Conservation (phyloP, 2,888 invertebrate genomes). For the Hipparchia sbordonii region DNA sequence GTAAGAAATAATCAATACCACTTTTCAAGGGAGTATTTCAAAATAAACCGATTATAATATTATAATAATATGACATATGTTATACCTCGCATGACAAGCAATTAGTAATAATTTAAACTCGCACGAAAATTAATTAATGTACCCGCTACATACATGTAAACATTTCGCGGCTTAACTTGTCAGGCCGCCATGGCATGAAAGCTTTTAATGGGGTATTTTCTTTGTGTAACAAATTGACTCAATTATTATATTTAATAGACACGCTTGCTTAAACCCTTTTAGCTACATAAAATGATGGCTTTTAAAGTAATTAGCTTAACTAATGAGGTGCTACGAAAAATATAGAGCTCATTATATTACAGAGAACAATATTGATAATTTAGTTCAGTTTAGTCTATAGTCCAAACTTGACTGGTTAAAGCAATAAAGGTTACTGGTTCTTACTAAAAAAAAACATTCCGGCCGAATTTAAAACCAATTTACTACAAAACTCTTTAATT, state of each 20-base stretch:
- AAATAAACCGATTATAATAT: constrained; percentile 3
- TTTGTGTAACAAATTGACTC: constrained; percentile 21
- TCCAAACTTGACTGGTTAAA: no score
- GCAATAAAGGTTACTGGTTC: no score
- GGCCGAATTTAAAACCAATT: no score
- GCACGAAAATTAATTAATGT: constrained; percentile 15
- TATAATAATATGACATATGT: constrained; percentile 1
- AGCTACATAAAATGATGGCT: constrained; percentile 11
- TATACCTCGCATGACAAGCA: constrained; percentile 7
- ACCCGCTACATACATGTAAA: constrained; percentile 16
- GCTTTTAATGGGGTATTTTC: constrained; percentile 17
- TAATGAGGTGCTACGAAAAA: background rate
- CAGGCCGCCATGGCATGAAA: constrained; percentile 4
- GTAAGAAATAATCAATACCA: no score
- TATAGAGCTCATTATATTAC: background rate
- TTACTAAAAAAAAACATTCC: no score
- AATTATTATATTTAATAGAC: constrained; percentile 14
- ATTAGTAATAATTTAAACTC: constrained; percentile 23
- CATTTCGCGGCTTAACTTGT: constrained; percentile 17
- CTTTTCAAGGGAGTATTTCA: background rate
- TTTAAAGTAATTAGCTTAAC: constrained; percentile 7
- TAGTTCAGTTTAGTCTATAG: no score
- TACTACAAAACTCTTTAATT: no score
- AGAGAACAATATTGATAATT: no score
- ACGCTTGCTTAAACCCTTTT: constrained; percentile 2